phyloP scores from a whole-genome alignment of 2,888 invertebrate genomes.

The Linnaemya tessellans region DNA sequence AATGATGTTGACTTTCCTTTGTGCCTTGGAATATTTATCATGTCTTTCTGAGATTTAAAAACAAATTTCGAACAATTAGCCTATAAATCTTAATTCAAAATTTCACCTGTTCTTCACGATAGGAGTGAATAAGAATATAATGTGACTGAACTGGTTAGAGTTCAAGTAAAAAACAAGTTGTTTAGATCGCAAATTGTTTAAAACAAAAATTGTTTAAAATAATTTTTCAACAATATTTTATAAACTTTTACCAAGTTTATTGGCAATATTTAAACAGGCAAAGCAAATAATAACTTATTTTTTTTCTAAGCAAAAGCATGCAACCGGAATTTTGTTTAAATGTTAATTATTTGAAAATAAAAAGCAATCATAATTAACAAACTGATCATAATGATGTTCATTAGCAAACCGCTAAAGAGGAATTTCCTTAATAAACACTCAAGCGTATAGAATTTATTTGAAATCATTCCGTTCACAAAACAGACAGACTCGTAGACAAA shows the following conservation, averaged over 20 bases:
- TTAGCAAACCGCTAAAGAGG: constrained; percentile 63
- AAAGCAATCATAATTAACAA: constrained; percentile 47
- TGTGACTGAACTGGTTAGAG: too few relatives aligned
- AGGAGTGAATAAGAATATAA: too few relatives aligned
- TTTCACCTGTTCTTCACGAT: too few relatives aligned
- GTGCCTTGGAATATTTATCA: too few relatives aligned
- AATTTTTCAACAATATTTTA: constrained; percentile 11
- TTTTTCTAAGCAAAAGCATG: constrained; percentile 30
- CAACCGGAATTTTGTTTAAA: constrained; percentile 60
- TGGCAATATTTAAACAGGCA: constrained; percentile 6
- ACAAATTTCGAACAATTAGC: too few relatives aligned
- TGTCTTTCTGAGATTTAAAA: too few relatives aligned
- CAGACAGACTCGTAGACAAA: not conserved
- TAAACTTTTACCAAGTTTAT: constrained; percentile 1
- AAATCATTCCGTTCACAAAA: constrained; percentile 23
- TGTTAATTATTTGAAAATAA: constrained; percentile 49
- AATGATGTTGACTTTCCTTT: too few relatives aligned
- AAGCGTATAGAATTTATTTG: constrained; percentile 65
- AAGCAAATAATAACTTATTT: not conserved
- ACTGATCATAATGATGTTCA: constrained; percentile 53
- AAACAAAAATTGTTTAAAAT: not conserved
- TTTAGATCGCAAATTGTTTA: not conserved
- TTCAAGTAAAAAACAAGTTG: not conserved
- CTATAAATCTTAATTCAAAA: too few relatives aligned
- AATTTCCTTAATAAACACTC: constrained; percentile 69